Evolutionary conservation across 2,113 vertebrate species (phyloP), one percentile per base, ranked within the genome.

Genomic region (Thamnophis sirtalis): DNA sequence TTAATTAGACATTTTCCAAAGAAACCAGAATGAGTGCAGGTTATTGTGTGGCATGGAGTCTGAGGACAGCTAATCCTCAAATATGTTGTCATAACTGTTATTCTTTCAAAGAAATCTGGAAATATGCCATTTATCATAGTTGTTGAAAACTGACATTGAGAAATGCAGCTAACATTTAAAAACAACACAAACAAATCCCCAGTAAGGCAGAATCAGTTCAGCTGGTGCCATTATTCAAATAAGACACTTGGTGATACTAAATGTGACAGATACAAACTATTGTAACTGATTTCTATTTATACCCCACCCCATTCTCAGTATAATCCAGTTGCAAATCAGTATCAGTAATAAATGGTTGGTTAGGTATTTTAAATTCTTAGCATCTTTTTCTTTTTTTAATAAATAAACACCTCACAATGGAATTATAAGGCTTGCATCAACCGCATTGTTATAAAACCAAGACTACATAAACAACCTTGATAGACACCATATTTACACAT

Each of bases 401-500:
- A 4, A 9, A 10, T 43, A 0, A 93, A 55, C 89, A 93, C 21
- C 8, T 96, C 87, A 1, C 13, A 86, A 93, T 86, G 8, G 88
- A 54, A 85, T 92, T 95, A 53, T 55, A 56, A 10, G 10, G 48
- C 56, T 94, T n/a, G 86, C 49, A 15, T 53, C 53, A 93, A 84
- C 60, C 89, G 87, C 50, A 90, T 93, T 96, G 6, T 87, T 0
- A 88, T 48, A 94, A 33, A 90, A 92, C 55, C 91, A 91, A 55
- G 13, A 24, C 3, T 28, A 89, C 93, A 86, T 89, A 92, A 93
- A 92, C 56, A 73, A 88, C n/a, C 9, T 91, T 55, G 88, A 50
- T 87, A 85, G 60, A 93, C 87, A 73, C 8, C 91, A 3, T 92
- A 49, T 95, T 98, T 97, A 99, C 95, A 99, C 99, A 0, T 99